Evolutionary conservation across 2,888 invertebrate species (phyloP), one percentile per base, ranked within the genome.

Genomic region (Leucoptera coffeella): DNA sequence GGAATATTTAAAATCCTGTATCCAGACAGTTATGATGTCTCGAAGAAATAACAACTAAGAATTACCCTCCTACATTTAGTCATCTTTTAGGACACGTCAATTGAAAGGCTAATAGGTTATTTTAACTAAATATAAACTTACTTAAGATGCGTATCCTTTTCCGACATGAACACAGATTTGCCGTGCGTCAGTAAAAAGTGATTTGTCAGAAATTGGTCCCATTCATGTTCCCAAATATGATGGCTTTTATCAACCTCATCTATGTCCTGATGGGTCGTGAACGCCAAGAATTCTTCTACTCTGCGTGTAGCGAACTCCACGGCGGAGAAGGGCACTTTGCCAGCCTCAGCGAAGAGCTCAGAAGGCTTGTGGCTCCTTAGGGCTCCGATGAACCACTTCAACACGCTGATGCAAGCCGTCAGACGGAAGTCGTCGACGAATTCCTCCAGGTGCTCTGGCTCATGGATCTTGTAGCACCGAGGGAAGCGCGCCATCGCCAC

Each of bases 351-450:
- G 35, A 78, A 72, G 3, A 81, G 53, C 1, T 55, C 53, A 22
- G 21, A 15, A 0, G 52, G 48, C 29, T 75, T 73, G 37, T 77
- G 74, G 12, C 77, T 78, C 26, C 69, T 67, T 1, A 75, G 61
- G 22, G 71, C 74, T 27, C 73, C 69, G 1, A 80, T 73, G 26
- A 92, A 64, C 77, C 85, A 85, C 51, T 89, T 86, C 21, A 95
- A 60, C 24, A 90, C 64, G 36, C 86, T 82, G 38, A 90, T 78
- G 48, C 93, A 93, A 2, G 92, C 87, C 1, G 93, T 93, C 37
- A 89, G 67, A 44, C 91, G 80, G 48, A 86, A 95, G 57, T 95
- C 93, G 33, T 92, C 89, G 32, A 88, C 72, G 45, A 91, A 91
- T 31, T 85, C 83, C 40, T 80, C 78, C 44, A 85, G 74, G 46